These are phyloP conservation scores for Dendrolimus kikuchii DNA, from an alignment of 1,140 invertebrate species.

Conservation along the genomic window DNA sequence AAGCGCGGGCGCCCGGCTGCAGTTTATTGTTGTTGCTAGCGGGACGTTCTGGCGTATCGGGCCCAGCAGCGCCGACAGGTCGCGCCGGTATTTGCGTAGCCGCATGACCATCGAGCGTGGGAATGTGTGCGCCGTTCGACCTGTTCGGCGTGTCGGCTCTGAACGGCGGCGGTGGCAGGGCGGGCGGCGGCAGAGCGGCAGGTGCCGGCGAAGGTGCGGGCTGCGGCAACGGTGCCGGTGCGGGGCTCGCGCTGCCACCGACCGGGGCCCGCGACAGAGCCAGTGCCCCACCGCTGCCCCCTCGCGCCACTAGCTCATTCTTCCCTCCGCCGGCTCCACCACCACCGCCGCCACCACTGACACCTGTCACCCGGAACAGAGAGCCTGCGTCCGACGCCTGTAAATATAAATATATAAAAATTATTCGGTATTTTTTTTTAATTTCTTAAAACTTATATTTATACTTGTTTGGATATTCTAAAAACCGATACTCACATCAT, in stretches of 20 bases:
- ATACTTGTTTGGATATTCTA: neutral
- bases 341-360: conserved; percentile 15
- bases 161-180: conserved; percentile 53
- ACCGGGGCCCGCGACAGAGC: conserved; percentile 58
- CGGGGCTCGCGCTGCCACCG: conserved; percentile 59
- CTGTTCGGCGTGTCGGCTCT: conserved; percentile 57
- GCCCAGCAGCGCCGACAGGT: conserved; percentile 50
- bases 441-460: too few species aligned
- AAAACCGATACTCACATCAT: conserved; percentile 48
- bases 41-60: conserved; percentile 67
- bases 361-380: conserved; percentile 56
- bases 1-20: conserved; percentile 78
- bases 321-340: conserved; percentile 34
- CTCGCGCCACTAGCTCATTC: conserved; percentile 55
- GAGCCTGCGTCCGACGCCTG: conserved; percentile 59
- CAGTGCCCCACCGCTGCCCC: conserved; percentile 59
- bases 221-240: conserved; percentile 61
- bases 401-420: conserved; percentile 13
- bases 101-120: conserved; percentile 49
- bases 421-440: conserved; percentile 1
- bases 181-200: conserved; percentile 59
- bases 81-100: conserved; percentile 51
- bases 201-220: conserved; percentile 63
- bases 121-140: conserved; percentile 53
- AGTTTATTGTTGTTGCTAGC: conserved; percentile 83